Evolutionary conservation across 2,888 invertebrate species (phyloP), one percentile per base, ranked within the genome.

Genomic region (Eupeodes luniger): DNA sequence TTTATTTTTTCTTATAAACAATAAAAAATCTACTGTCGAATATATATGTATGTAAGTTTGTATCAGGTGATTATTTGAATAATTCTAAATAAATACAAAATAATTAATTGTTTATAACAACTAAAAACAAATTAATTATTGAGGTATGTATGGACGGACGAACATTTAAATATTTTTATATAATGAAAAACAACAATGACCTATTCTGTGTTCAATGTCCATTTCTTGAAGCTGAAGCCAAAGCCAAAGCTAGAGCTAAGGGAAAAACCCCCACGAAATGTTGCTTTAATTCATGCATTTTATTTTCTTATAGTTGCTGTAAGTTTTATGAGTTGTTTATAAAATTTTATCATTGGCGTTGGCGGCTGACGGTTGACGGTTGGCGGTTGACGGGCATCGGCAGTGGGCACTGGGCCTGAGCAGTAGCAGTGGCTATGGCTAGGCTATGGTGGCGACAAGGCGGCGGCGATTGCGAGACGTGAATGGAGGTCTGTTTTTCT

Each of bases 131-230:
- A 14, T 59, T 34, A 34, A 34, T 61, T 40, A 61, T 61, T 61
- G 61, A 40, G 61, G 14, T 9, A 61, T 61, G 61, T 9, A 5
- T 40, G 40, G 27, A 27, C 27, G 27, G 27, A 27, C 3, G 27
- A 27, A 3, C 27, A 27, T 40, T 40, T 40, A 1, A 27, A 27
- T 2, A 27, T 27, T 27, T 40, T 40, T 40, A 40, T 40, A 40
- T 40, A 40, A 40, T 16, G 16, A 53, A 53, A 40, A 14, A 36
- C 36, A 51, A 69, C 53, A 69, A 69, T 69, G 69, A 69, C 69
- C 69, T 55, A 69, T 69, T 69, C 51, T 53, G 14, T 69, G 53
- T 53, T 36, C 69, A 55, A 34, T 69, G 53, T 53, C 40, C 16
- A 69, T 53, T 53, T 40, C 5, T 7, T 7, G 40, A 5, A 7